Percentiles rank a stretch among this genome's conserved stretches.
These are phyloP conservation scores for Oryzias woworae DNA, from an alignment of 2,113 vertebrate species.

Conservation along the genomic window DNA sequence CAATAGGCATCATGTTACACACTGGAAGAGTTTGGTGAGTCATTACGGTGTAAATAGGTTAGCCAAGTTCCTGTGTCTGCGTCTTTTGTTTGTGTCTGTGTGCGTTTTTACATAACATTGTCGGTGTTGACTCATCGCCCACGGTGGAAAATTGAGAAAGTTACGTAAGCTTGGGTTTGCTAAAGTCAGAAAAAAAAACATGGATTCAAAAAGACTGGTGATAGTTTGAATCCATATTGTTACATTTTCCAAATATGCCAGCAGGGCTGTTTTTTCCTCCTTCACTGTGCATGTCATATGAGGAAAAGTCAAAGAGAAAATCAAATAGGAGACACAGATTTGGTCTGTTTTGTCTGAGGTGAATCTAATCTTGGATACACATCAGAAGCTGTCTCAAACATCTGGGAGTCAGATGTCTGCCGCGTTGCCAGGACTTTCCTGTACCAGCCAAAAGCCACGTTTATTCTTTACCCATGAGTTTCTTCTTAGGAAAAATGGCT, in stretches of 20 bases:
- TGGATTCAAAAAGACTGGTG: no score
- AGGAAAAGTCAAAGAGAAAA: conserved; percentile 18
- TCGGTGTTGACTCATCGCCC: neutral
- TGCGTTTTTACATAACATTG: neutral
- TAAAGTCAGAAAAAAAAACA: neutral
- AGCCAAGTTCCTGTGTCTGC: conserved; percentile 2
- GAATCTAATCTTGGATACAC: conserved; percentile 44
- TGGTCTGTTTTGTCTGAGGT: conserved; percentile 15
- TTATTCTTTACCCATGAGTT: conserved; percentile 30
- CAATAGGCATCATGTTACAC: conserved; percentile 15
- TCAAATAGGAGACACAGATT: neutral
- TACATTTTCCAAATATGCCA: no score
- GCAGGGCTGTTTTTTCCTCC: neutral
- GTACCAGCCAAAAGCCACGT: conserved; percentile 27
- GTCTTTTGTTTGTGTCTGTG: neutral
- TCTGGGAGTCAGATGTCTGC: conserved; percentile 73
- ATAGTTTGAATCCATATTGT: no score
- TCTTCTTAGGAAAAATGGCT: conserved; percentile 20
- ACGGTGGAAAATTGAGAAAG: conserved; percentile 11
- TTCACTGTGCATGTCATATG: neutral
- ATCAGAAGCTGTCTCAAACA: conserved; percentile 51
- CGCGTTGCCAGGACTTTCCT: conserved; percentile 12
- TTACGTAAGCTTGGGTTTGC: conserved; percentile 18
- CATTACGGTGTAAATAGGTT: neutral
- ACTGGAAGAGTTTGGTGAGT: conserved; percentile 11